Conservation (phyloP, 2,113 vertebrate genomes). For the Phyllostomus hastatus region DNA sequence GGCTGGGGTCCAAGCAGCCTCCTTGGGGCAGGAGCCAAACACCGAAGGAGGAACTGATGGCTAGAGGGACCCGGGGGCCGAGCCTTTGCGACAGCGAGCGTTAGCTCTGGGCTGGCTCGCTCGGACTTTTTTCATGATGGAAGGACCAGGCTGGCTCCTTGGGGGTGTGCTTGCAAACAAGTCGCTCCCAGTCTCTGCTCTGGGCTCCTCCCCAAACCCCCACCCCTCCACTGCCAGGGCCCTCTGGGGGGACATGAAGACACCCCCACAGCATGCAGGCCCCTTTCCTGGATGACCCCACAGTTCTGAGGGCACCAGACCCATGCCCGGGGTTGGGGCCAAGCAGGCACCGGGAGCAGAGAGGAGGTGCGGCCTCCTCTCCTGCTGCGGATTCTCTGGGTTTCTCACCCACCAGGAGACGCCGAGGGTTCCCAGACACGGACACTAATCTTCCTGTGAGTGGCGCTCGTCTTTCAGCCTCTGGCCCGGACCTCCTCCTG, state of each 20-base stretch:
- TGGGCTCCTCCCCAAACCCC: background rate
- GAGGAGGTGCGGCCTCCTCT: background rate
- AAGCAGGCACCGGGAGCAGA: background rate
- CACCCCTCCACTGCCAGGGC: background rate
- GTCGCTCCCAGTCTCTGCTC: background rate
- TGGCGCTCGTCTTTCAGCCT: background rate
- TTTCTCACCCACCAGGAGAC: background rate
- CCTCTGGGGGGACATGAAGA: background rate
- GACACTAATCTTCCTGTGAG: background rate
- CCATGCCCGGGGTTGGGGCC: background rate
- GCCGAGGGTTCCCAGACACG: background rate
- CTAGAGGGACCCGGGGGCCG: background rate
- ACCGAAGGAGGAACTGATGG: background rate
- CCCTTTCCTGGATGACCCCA: background rate
- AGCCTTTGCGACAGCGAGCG: background rate
- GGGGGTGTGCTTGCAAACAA: background rate
- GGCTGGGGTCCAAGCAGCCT: background rate
- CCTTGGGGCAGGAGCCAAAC: background rate
- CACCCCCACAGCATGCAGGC: background rate
- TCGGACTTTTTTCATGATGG: background rate
- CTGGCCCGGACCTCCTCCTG: background rate
- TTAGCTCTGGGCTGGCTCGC: background rate
- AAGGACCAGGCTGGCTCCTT: background rate
- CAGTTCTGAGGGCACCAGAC: background rate
- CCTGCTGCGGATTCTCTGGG: background rate